Conservation (phyloP, 2,797 vertebrate genomes). For the Anguilla obscura region DNA sequence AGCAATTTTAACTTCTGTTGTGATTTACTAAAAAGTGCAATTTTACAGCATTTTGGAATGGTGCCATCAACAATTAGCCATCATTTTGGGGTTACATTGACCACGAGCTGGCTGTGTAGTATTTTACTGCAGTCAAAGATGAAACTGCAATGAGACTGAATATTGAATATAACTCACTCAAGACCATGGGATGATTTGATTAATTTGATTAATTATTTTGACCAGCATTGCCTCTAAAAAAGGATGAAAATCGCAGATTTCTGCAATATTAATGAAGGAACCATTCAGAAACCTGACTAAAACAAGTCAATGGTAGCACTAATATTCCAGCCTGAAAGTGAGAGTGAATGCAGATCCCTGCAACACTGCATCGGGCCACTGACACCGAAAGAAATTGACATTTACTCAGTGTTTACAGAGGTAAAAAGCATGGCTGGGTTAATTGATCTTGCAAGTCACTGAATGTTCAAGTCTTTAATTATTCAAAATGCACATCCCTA, state of each 20-base stretch:
- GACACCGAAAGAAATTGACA: neutral
- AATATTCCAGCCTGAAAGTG: neutral
- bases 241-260: neutral
- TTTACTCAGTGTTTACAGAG: neutral
- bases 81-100: neutral
- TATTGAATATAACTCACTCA: neutral
- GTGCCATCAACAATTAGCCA: neutral
- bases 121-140: neutral
- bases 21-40: neutral
- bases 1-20: neutral
- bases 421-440: neutral
- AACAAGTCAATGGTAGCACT: neutral
- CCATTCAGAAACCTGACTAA: neutral
- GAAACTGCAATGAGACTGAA: neutral
- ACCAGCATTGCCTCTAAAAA: neutral
- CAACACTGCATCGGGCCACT: neutral
- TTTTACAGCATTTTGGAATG: neutral
- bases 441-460: neutral
- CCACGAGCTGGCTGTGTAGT: neutral
- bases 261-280: neutral
- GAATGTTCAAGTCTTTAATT: neutral
- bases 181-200: neutral
- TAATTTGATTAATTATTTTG: neutral
- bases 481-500: conserved; percentile 1
- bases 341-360: neutral